phyloP scores from a whole-genome alignment of 2,113 vertebrate species.

The Ia io region DNA sequence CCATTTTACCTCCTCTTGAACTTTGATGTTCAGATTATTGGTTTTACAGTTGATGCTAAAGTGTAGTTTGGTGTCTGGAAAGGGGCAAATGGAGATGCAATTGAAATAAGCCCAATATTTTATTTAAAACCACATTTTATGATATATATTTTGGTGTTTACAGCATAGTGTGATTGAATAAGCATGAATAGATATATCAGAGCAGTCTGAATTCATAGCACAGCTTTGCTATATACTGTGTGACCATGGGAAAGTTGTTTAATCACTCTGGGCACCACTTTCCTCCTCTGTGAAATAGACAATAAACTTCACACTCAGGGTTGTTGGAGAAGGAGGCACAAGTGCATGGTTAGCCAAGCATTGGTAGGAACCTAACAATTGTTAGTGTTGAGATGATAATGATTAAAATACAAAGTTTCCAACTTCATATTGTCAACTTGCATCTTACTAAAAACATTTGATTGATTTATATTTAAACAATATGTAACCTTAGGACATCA shows the following conservation, averaged over 20 bases:
- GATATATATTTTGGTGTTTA: neutral
- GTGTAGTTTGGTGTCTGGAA: neutral
- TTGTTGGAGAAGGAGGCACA: neutral
- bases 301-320: neutral
- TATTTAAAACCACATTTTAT: neutral
- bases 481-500: slow-evolving; percentile 61
- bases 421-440: slow-evolving; percentile 43
- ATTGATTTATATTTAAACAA: slow-evolving; percentile 77
- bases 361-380: neutral
- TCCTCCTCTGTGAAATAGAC: neutral
- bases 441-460: slow-evolving; percentile 68
- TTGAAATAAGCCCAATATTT: neutral
- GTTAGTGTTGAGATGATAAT: neutral
- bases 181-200: neutral
- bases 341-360: neutral
- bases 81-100: neutral
- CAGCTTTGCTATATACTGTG: neutral
- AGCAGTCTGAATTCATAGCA: neutral
- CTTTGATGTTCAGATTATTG: neutral
- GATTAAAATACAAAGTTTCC: slow-evolving; percentile 33
- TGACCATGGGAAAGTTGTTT: neutral
- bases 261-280: neutral
- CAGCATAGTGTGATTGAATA: neutral
- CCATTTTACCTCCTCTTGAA: neutral
- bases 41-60: neutral